A percentile compares a stretch with the other conserved stretches of the same genome.
Conservation (phyloP, 1,140 invertebrate genomes). For the Metaphire vulgaris region DNA sequence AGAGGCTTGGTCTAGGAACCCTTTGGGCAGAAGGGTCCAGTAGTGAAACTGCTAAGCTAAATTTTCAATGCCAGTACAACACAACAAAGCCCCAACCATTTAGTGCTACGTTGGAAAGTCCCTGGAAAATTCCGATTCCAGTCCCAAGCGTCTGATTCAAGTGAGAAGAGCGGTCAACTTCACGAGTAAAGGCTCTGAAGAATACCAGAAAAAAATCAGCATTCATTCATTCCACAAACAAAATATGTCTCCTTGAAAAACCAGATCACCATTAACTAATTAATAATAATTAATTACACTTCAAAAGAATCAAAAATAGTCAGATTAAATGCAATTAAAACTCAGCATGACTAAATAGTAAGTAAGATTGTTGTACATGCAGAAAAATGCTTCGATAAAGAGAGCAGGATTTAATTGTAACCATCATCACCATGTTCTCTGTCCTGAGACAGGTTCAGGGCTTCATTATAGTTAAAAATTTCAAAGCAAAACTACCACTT, state of each 20-base stretch:
- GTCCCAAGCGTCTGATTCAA: conserved; percentile 74
- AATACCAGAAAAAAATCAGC: conserved; percentile 8
- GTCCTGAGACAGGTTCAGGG: no score
- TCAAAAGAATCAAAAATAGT: neutral
- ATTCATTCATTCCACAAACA: neutral
- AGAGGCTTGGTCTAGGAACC: no score
- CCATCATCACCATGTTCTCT: no score
- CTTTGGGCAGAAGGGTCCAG: no score
- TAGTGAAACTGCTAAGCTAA: no score
- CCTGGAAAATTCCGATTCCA: conserved; percentile 81
- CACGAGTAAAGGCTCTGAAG: conserved; percentile 62
- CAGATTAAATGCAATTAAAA: neutral
- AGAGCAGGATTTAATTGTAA: no score
- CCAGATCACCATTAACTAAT: neutral
- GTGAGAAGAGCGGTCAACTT: conserved; percentile 64
- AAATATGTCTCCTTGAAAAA: neutral
- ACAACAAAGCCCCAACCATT: no score
- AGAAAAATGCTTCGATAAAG: no score
- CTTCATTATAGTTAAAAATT: no score
- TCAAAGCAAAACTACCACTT: no score
- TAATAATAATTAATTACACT: neutral
- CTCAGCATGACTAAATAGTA: neutral
- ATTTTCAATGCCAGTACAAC: no score
- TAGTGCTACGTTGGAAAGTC: conserved; percentile 56
- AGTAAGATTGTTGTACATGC: neutral